Evolutionary conservation across 2,797 vertebrate genomes (phyloP).

Genomic region (Clamator glandarius): DNA sequence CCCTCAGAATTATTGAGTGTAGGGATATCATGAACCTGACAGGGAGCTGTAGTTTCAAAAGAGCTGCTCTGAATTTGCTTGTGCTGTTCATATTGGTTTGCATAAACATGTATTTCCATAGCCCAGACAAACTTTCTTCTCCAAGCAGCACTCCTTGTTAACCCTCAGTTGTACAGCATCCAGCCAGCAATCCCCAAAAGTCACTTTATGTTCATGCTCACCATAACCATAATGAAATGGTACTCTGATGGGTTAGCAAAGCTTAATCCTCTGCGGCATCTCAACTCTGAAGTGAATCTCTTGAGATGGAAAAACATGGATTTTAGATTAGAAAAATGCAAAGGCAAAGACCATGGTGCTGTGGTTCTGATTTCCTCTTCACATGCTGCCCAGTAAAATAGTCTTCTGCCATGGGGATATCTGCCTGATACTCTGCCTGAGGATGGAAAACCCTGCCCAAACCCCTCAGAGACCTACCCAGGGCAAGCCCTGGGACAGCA

Average conservation of each 20-base stretch:
- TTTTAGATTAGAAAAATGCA: background rate
- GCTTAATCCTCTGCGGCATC: background rate
- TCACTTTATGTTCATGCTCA: background rate
- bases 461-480: background rate
- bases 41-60: background rate
- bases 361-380: background rate
- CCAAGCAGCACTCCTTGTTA: background rate
- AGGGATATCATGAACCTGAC: background rate
- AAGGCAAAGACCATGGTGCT: background rate
- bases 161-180: background rate
- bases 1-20: background rate
- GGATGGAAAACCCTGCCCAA: background rate
- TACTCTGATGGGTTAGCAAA: background rate
- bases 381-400: fast-evolving
- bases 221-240: background rate
- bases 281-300: background rate
- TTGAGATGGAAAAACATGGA: background rate
- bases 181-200: background rate
- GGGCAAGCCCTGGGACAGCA: fast-evolving
- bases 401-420: background rate
- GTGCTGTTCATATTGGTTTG: background rate
- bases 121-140: background rate
- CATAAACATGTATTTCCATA: background rate
- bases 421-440: background rate
- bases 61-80: background rate